A percentile compares a stretch with the other conserved stretches of the same genome.
Conservation (phyloP, 2,113 vertebrate genomes). For the Indicator indicator region DNA sequence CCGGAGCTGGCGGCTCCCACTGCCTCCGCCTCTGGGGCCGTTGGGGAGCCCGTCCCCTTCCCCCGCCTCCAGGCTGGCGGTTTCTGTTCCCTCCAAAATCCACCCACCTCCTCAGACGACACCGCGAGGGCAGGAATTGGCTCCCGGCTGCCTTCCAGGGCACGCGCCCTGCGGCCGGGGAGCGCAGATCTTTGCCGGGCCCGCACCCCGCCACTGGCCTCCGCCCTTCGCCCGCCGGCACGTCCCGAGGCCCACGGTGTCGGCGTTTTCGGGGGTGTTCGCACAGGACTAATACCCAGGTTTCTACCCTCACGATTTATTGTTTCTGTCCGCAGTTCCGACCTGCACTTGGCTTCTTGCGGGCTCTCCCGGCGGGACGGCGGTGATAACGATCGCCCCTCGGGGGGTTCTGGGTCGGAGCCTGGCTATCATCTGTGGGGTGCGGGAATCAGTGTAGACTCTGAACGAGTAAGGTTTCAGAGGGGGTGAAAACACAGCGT, state of each 20-base stretch:
- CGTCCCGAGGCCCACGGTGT: neutral
- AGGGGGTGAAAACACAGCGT: neutral
- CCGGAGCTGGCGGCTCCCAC: neutral
- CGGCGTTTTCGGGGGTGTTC: no score
- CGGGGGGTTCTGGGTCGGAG: neutral
- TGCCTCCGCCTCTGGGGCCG: neutral
- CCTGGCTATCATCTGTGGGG: no score
- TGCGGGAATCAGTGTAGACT: neutral
- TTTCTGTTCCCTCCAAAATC: conserved; percentile 9
- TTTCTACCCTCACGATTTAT: neutral
- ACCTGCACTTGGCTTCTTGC: neutral
- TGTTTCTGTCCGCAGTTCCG: neutral
- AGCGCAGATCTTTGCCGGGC: neutral
- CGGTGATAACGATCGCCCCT: neutral
- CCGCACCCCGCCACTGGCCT: neutral
- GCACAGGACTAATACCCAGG: neutral
- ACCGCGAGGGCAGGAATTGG: neutral
- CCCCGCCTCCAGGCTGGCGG: neutral
- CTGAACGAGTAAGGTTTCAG: neutral
- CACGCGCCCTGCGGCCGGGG: conserved; percentile 7
- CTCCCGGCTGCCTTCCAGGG: conserved; percentile 10
- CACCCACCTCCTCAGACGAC: conserved; percentile 21
- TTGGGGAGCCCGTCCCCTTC: neutral
- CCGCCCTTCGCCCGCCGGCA: neutral
- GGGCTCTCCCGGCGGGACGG: neutral